phyloP scores from a whole-genome alignment of 2,888 invertebrate species.

The Octonoba sinensis region DNA sequence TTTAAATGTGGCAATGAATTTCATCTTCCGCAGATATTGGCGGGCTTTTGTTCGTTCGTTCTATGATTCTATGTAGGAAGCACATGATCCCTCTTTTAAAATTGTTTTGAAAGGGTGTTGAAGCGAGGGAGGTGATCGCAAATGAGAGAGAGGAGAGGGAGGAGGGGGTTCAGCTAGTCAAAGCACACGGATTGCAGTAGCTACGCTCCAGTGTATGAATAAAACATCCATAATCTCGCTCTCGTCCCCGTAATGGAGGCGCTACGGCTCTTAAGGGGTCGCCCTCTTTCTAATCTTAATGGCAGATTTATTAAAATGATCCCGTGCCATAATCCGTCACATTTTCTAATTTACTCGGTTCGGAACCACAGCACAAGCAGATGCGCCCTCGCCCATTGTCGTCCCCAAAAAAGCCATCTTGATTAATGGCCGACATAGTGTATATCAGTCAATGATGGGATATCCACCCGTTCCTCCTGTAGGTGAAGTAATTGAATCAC shows the following conservation, averaged over 20 bases:
- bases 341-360: conserved; percentile 65
- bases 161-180: conserved; percentile 4
- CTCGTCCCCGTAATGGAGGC: conserved; percentile 46
- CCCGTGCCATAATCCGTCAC: conserved; percentile 64
- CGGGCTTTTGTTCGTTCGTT: no score
- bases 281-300: conserved; percentile 62
- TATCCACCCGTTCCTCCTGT: not conserved
- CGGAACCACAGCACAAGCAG: conserved; percentile 23
- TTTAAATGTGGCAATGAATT: no score
- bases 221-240: conserved; percentile 65
- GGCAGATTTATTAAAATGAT: conserved; percentile 67
- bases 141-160: not conserved
- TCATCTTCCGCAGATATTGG: no score
- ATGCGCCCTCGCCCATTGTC: conserved; percentile 43
- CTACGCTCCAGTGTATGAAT: conserved; percentile 47
- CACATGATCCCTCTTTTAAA: not conserved
- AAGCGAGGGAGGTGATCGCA: not conserved
- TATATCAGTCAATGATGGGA: conserved; percentile 17
- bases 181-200: conserved; percentile 14
- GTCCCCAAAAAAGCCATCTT: conserved; percentile 7
- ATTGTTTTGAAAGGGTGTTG: conserved; percentile 57
- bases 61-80: not conserved
- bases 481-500: conserved; percentile 54
- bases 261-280: conserved; percentile 29
- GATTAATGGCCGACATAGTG: conserved; percentile 40